These are phyloP conservation scores for Paelopatides confundens DNA, from an alignment of 53 echinoderm and acorn worm species.

Conservation along the genomic window DNA sequence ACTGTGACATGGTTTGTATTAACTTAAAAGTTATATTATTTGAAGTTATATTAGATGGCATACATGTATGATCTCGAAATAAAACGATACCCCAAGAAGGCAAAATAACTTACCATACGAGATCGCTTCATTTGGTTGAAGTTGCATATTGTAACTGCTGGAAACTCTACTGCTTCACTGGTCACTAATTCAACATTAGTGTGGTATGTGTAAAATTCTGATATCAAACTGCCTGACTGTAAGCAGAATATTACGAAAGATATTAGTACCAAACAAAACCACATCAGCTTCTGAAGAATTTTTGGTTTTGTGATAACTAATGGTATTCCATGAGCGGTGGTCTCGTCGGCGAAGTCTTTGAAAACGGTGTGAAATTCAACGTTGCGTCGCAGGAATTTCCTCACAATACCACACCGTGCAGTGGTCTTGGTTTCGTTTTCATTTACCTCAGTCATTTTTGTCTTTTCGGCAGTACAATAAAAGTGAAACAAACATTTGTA, in stretches of 20 bases:
- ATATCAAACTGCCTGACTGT: constrained; percentile 52
- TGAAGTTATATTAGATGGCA: no score
- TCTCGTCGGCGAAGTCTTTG: constrained; percentile 67
- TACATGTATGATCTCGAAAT: no score
- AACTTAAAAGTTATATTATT: no score
- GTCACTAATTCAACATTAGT: constrained; percentile 77
- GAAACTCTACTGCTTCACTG: constrained; percentile 63
- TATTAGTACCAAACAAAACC: constrained; percentile 58
- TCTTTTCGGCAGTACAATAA: no score
- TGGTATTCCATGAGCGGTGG: constrained; percentile 87
- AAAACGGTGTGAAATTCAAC: constrained; percentile 44
- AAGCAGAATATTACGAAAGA: constrained; percentile 48
- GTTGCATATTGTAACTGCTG: constrained; percentile 84
- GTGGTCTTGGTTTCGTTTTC: no score
- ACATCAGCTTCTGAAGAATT: constrained; percentile 61
- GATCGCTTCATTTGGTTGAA: constrained; percentile 71
- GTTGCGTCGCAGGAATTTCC: neutral
- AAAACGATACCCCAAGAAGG: no score
- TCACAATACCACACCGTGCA: no score
- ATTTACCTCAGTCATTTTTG: no score
- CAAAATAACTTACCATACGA: constrained; percentile 30
- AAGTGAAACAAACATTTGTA: no score
- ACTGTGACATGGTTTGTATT: no score
- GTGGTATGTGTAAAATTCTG: constrained; percentile 65
- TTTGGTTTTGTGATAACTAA: constrained; percentile 58